Evolutionary conservation across 2,797 vertebrate genomes (phyloP).

Genomic region (Fistularia commersonii): DNA sequence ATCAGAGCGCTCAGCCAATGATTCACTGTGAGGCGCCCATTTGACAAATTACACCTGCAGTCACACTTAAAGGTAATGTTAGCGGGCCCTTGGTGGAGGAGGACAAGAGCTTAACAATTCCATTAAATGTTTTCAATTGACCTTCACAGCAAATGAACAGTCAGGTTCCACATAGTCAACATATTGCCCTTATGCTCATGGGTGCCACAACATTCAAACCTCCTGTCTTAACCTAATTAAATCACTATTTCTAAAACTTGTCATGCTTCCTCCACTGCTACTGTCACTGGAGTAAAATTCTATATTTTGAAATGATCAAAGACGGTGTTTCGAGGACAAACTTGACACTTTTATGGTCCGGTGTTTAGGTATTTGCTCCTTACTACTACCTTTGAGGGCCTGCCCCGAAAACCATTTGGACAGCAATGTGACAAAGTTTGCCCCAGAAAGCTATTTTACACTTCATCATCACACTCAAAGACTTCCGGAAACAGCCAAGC

Average conservation of each 20-base stretch:
- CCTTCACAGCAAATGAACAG: slow-evolving; percentile 61
- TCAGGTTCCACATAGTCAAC: slow-evolving; percentile 45
- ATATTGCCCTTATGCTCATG: slow-evolving; percentile 11
- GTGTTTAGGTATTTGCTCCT: slow-evolving; percentile 27
- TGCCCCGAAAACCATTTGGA: slow-evolving; percentile 31
- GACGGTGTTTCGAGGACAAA: slow-evolving; percentile 58
- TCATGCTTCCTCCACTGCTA: slow-evolving; percentile 27
- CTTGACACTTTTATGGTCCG: slow-evolving; percentile 60
- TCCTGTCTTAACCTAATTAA: slow-evolving; percentile 22
- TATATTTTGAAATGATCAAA: slow-evolving; percentile 61
- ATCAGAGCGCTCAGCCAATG: slow-evolving; percentile 56
- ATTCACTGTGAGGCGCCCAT: slow-evolving; percentile 59
- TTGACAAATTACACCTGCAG: slow-evolving; percentile 76
- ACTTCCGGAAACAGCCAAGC: slow-evolving; percentile 43
- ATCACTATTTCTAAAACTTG: slow-evolving; percentile 41
- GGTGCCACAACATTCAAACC: slow-evolving; percentile 26
- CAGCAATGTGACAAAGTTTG: slow-evolving; percentile 55
- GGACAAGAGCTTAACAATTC: slow-evolving; percentile 53
- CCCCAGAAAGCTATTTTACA: slow-evolving; percentile 58
- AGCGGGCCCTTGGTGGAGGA: slow-evolving; percentile 39
- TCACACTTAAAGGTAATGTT: slow-evolving; percentile 72
- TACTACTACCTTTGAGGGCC: slow-evolving; percentile 32
- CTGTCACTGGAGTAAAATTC: slow-evolving; percentile 46
- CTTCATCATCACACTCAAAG: slow-evolving; percentile 58
- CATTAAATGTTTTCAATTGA: slow-evolving; percentile 69